Evolutionary conservation across 2,113 vertebrate species (phyloP), one percentile per base, ranked within the genome.

Genomic region (Mungos mungo): DNA sequence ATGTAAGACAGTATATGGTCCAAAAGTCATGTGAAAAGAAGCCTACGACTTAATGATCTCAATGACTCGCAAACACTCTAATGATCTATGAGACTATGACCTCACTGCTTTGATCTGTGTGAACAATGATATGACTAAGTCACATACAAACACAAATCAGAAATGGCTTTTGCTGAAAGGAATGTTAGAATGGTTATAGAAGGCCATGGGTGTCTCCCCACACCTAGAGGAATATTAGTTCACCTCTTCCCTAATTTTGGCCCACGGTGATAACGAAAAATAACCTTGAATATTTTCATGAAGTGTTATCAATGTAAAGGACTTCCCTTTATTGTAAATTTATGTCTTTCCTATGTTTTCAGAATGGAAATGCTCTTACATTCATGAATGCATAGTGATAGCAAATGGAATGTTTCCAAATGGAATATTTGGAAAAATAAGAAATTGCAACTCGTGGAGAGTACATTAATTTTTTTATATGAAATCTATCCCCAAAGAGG

Each of bases 111-210:
- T 68, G 71, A 84, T 33, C 54, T 65, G 1, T 82, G 45, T 19
- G 85, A 90, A 90, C 27, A 88, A 47, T 38, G 52, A 29, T 65
- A 88, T 33, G 41, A 81, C 25, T n/a, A 72, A 41, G 31, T 95
- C n/a, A 88, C 27, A 13, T 13, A 60, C 13, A 79, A 68, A 31
- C 66, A 92, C 72, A 76, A 72, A 65, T 95, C 29, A 95, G n/a
- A 94, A 94, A 93, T 25, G 7, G 9, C 79, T 90, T 95, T 94
- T 71, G 79, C 79, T 87, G 74, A 76, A n/a, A 80, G 33, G 18
- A 47, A 87, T 88, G 86, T 65, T 79, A 86, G 38, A 81, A 91
- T 90, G 52, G n/a, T 72, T 81, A 25, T 10, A 52, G 57, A 82
- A 92, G 23, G n/a, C 68, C 47, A 23, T 15, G 8, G 4, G 4